Percentiles rank a stretch among this genome's conserved stretches.
Evolutionary conservation across 64 coral and sea anemone genomes (phyloP).

Genomic region (Stichodactyla helianthus): DNA sequence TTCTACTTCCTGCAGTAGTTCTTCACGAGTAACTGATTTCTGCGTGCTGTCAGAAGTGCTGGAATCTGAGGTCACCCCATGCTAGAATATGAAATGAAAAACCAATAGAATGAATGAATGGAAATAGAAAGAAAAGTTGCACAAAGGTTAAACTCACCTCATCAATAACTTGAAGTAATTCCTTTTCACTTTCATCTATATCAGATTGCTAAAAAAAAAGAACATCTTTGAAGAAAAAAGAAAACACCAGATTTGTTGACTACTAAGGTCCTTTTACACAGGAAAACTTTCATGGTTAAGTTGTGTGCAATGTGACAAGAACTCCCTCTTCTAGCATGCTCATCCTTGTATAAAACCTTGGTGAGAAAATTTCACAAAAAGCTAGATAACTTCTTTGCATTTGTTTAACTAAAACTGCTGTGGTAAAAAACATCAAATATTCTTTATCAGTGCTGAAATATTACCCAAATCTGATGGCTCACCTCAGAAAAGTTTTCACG

Average conservation of each 20-base stretch:
- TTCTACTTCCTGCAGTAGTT: slow-evolving; percentile 35
- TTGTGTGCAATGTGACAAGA: too few relatives aligned
- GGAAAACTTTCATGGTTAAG: too few relatives aligned
- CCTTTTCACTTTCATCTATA: background rate
- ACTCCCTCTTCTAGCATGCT: too few relatives aligned
- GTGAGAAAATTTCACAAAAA: too few relatives aligned
- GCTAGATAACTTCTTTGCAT: too few relatives aligned
- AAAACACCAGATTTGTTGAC: too few relatives aligned
- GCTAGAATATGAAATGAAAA: background rate
- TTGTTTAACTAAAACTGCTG: too few relatives aligned
- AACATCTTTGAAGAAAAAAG: background rate
- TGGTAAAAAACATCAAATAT: background rate
- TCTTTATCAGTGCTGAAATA: too few relatives aligned
- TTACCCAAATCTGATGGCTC: background rate
- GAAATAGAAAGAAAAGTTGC: background rate
- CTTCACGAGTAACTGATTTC: background rate
- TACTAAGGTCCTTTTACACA: too few relatives aligned
- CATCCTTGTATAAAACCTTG: too few relatives aligned
- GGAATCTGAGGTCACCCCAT: background rate
- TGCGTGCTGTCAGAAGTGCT: background rate
- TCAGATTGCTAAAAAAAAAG: background rate
- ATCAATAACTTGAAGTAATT: background rate
- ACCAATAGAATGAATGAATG: background rate
- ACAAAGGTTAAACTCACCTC: background rate
- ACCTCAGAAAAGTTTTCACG: slow-evolving; percentile 35